A percentile compares a stretch with the other conserved stretches of the same genome.
phyloP scores from a whole-genome alignment of 37 sponge, comb jelly and placozoan species.

The Mnemiopsis leidyi region DNA sequence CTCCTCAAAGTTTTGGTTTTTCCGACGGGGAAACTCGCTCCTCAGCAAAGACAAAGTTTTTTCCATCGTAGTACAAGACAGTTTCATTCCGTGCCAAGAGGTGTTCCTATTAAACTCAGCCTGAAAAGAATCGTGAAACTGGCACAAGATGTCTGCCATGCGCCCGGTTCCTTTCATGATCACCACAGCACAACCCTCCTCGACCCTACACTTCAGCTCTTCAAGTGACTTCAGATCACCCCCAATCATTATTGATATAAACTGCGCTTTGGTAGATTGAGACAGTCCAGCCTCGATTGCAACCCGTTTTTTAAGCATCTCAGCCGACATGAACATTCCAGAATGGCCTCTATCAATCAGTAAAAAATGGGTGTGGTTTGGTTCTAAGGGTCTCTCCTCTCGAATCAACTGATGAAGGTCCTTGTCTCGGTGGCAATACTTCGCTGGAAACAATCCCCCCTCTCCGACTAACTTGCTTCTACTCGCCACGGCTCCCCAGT shows the following conservation, averaged over 20 bases:
- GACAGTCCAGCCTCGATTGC: background rate
- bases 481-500: background rate
- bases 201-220: background rate
- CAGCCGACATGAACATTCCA: background rate
- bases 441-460: background rate
- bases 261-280: background rate
- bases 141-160: background rate
- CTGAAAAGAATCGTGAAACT: background rate
- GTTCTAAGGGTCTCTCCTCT: background rate
- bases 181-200: background rate
- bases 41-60: background rate
- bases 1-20: background rate
- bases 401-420: background rate
- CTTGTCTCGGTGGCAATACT: background rate
- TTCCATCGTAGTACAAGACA: background rate
- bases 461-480: background rate
- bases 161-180: background rate
- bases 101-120: background rate
- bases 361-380: slow-evolving; percentile 4
- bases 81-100: background rate
- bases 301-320: background rate
- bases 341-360: background rate
- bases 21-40: background rate
- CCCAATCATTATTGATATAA: background rate
- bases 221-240: background rate